Percentiles rank a stretch among this genome's conserved stretches.
Conservation (phyloP, 2,888 invertebrate genomes). For the Ophion ventricosus region DNA sequence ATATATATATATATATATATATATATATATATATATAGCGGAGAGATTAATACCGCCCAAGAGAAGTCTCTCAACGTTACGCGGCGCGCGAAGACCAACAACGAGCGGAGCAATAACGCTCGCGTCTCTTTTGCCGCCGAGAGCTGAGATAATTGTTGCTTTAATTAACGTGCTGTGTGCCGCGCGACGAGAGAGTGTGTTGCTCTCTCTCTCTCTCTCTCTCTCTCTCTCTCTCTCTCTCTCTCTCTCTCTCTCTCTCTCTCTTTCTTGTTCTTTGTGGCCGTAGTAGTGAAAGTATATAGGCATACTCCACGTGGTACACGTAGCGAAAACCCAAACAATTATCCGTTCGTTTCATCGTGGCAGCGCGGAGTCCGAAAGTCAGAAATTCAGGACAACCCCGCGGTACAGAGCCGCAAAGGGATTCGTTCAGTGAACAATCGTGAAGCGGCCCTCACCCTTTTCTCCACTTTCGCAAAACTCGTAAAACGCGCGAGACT, state of each 20-base stretch:
- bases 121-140: conserved; percentile 56
- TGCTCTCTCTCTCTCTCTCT: not conserved
- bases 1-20: too few species aligned
- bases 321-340: conserved; percentile 24
- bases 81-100: conserved; percentile 40
- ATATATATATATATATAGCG: not conserved
- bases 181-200: conserved; percentile 43
- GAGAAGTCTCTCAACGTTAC: conserved; percentile 40
- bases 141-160: conserved; percentile 66
- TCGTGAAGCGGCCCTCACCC: conserved; percentile 21
- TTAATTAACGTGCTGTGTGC: conserved; percentile 60
- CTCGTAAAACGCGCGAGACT: conserved; percentile 41
- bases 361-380: conserved; percentile 42
- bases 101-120: conserved; percentile 46
- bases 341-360: conserved; percentile 42
- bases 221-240: too few species aligned
- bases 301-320: not conserved
- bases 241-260: too few species aligned
- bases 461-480: not conserved
- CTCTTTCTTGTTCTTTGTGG: conserved; percentile 21
- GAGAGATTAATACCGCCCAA: conserved; percentile 51
- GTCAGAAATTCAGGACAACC: conserved; percentile 54
- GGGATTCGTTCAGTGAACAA: not conserved
- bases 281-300: conserved; percentile 61
- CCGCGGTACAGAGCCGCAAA: not conserved